A percentile compares a stretch with the other conserved stretches of the same genome.
These are phyloP conservation scores for Chelmon rostratus DNA, from an alignment of 2,797 vertebrate genomes.

Conservation along the genomic window DNA sequence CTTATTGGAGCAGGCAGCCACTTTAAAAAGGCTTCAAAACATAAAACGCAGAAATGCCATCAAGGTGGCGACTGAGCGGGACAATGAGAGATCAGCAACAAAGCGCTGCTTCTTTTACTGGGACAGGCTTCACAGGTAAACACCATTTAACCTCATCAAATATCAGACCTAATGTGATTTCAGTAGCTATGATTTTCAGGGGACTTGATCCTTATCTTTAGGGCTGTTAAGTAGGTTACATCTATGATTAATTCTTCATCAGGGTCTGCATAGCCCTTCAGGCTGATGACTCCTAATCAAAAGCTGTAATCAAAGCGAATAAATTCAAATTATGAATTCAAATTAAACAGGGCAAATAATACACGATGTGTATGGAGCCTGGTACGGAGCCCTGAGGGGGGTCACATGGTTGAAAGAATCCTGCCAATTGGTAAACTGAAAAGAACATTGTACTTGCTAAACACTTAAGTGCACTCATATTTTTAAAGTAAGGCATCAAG, in stretches of 20 bases:
- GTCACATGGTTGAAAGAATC: too few species aligned
- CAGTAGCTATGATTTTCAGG: background rate
- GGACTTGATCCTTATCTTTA: background rate
- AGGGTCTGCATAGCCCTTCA: background rate
- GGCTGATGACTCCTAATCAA: constrained; percentile 3
- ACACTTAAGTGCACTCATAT: too few species aligned
- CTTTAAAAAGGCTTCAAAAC: constrained; percentile 59
- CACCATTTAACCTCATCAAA: constrained; percentile 8
- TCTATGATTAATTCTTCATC: background rate
- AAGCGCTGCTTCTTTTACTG: constrained; percentile 5
- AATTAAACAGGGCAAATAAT: background rate
- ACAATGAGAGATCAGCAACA: constrained; percentile 48
- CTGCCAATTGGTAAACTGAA: too few species aligned
- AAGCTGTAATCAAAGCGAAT: background rate
- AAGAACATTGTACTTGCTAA: too few species aligned
- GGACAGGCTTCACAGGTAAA: constrained; percentile 23
- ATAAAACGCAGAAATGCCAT: constrained; percentile 41
- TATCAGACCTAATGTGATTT: background rate
- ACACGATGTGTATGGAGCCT: too few species aligned
- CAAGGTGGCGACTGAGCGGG: constrained; percentile 48
- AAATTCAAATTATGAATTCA: background rate
- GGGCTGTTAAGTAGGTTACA: background rate
- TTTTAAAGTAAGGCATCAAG: too few species aligned
- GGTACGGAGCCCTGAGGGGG: too few species aligned
- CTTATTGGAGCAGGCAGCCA: constrained; percentile 59